A percentile compares a stretch with the other conserved stretches of the same genome.
Conservation (phyloP, 2,113 vertebrate genomes). For the Cebus imitator region DNA sequence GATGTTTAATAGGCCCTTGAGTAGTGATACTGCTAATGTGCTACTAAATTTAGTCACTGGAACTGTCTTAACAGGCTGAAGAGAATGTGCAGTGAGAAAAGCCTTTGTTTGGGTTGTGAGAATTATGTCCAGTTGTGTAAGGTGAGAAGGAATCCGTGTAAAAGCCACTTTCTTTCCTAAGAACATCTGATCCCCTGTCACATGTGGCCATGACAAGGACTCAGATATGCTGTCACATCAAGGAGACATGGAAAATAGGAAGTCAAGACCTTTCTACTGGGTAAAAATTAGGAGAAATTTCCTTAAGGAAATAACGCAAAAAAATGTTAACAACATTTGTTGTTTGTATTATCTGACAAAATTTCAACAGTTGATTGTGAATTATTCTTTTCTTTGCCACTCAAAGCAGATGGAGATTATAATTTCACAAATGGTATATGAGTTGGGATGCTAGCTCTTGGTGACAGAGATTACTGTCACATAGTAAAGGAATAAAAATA, state of each 20-base stretch:
- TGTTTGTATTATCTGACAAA: not conserved
- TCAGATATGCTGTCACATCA: not conserved
- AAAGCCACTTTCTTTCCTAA: not conserved
- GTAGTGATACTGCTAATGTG: not conserved
- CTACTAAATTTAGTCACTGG: not conserved
- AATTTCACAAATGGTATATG: not conserved
- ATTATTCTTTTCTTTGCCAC: not conserved
- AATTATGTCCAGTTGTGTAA: not conserved
- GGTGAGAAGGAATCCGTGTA: not conserved
- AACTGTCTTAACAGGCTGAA: not conserved
- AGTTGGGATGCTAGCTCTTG: not conserved
- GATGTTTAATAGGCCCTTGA: not conserved
- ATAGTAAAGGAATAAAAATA: not conserved
- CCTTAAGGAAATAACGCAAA: not conserved
- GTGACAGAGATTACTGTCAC: not conserved
- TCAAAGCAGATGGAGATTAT: not conserved
- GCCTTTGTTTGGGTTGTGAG: not conserved
- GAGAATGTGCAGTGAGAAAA: not conserved
- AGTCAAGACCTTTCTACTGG: not conserved
- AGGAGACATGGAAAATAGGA: not conserved
- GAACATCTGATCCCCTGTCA: not conserved
- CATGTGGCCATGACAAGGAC: not conserved
- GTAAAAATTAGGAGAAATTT: no score
- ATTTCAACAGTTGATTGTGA: not conserved
- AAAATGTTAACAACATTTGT: no score